Conservation (phyloP, 2,797 vertebrate species). For the Gallinago solitaria region DNA sequence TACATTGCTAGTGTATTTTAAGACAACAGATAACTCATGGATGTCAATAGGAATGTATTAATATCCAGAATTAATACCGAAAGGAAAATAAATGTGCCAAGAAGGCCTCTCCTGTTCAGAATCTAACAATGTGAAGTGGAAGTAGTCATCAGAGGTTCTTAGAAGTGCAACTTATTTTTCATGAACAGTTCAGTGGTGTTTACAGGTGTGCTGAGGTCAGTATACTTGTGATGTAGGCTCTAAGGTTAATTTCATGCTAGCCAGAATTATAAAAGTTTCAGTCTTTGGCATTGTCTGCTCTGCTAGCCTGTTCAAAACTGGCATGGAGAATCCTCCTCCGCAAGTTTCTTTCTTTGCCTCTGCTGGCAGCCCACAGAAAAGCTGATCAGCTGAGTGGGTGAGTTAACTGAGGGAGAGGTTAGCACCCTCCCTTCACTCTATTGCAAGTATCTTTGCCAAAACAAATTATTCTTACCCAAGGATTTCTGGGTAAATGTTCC, state of each 20-base stretch:
- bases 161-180: background rate
- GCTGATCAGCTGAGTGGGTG: background rate
- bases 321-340: background rate
- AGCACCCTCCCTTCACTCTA: background rate
- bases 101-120: background rate
- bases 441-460: slow-evolving; percentile 19
- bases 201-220: background rate
- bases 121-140: background rate
- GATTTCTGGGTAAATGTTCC: slow-evolving; percentile 38
- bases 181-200: background rate
- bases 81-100: background rate
- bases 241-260: background rate
- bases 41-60: background rate
- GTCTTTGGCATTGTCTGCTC: background rate
- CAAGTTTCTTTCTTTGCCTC: background rate
- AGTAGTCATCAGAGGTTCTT: background rate
- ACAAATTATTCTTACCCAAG: slow-evolving; percentile 15
- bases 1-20: background rate
- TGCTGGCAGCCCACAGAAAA: background rate
- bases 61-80: background rate
- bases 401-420: background rate
- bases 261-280: background rate
- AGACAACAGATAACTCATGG: background rate
- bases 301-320: background rate
- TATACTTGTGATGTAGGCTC: background rate